Base-by-base conservation (phyloP, 1,140 invertebrate genomes). In the Homalodisca vitripennis region DNA sequence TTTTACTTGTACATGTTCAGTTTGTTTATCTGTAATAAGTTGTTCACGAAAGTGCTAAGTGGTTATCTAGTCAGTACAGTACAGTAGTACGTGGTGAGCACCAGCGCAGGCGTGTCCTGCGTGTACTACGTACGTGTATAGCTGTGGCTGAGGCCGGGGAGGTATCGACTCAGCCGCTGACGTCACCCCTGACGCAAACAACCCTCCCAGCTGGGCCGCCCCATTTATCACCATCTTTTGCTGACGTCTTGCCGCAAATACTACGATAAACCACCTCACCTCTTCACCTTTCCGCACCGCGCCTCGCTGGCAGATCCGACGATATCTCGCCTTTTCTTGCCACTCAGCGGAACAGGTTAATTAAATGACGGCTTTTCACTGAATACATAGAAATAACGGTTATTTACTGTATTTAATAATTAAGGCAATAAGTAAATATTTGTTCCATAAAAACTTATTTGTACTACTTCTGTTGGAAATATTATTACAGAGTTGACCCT, bases 121-220 rank as follows among this genome's bases (percentile, higher is more conserved):
- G 48, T 51, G 22, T 51, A 51, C 48, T 51, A 51, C n/a, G 48
- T 51, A 22, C 48, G 48, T 51, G 48, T 17, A 41, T n/a, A n/a
- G n/a, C n/a, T n/a, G n/a, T n/a, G n/a, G 34, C 6, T 20, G 48
- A 22, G 3, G 48, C 14, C 3, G 48, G 48, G 14, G 22, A 17
- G 41, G 14, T 34, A 65, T 31, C 22, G 34, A 65, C 22, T 20
- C 30, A 13, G n/a, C n/a, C 22, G 22, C 30, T 31, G 62, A 47
- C 26, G 34, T n/a, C 31, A 69, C 34, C 34, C n/a, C 53, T 60
- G 47, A 48, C 27, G 47, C 34, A 67, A 22, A 20, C 26, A 3
- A 2, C 12, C 24, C 51, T 6, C 22, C 27, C 34, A 3, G 6
- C n/a, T n/a, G n/a, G n/a, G n/a, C n/a, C n/a, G n/a, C n/a, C n/a